Conservation (phyloP, 2,797 vertebrate genomes). For the Varecia variegata region DNA sequence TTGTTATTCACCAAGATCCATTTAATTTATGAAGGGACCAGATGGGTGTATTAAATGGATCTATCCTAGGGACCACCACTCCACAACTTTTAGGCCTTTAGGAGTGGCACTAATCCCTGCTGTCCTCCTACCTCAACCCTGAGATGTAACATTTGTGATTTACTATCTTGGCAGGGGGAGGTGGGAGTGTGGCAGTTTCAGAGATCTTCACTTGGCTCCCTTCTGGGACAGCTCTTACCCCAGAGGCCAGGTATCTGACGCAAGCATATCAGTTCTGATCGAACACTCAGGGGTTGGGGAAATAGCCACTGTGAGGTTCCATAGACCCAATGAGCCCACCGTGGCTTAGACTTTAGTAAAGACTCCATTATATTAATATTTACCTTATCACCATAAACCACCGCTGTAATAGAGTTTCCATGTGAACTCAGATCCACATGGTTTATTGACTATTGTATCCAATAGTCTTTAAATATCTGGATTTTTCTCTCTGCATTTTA, state of each 20-base stretch:
- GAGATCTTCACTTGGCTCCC: not conserved
- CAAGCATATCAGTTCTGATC: not conserved
- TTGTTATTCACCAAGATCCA: not conserved
- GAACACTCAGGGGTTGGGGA: not conserved
- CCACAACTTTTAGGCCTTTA: not conserved
- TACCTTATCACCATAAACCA: not conserved
- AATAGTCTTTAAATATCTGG: not conserved
- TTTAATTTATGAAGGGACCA: not conserved
- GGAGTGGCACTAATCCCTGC: not conserved
- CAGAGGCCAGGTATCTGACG: not conserved
- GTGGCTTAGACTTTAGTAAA: not conserved
- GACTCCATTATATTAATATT: not conserved
- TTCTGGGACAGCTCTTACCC: not conserved
- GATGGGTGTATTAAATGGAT: not conserved
- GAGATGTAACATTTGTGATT: not conserved
- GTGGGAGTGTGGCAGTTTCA: not conserved
- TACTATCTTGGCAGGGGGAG: not conserved
- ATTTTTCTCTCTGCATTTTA: not conserved
- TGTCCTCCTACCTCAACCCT: not conserved
- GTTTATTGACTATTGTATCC: not conserved
- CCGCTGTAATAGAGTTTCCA: not conserved
- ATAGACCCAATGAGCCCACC: not conserved
- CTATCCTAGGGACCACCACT: not conserved
- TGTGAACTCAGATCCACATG: not conserved
- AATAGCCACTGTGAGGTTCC: not conserved